Conservation (phyloP, 1,140 invertebrate species). For the Bradysia coprophila region DNA sequence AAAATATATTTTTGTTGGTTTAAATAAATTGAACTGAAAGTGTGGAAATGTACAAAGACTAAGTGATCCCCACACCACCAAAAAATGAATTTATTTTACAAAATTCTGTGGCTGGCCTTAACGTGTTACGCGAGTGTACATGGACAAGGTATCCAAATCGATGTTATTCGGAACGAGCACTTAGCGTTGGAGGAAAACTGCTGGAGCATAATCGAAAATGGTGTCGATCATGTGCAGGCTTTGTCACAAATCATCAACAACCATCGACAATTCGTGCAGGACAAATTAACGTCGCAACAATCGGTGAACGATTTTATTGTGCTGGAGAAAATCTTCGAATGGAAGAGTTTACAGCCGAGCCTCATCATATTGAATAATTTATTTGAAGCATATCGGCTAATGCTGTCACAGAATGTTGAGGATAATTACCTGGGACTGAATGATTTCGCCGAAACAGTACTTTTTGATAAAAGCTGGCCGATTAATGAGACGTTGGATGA, state of each 20-base stretch:
- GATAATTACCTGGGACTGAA: conserved; percentile 29
- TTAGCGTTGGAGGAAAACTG: conserved; percentile 27
- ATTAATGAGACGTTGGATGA: conserved; percentile 27
- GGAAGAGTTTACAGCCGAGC: conserved; percentile 15
- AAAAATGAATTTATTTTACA: too few relatives aligned
- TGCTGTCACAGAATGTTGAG: conserved; percentile 6
- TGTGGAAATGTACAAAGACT: too few relatives aligned
- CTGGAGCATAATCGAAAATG: conserved; percentile 23
- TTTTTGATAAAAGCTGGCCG: conserved; percentile 28
- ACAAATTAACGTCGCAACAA: conserved; percentile 8
- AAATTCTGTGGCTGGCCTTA: too few relatives aligned
- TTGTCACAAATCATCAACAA: conserved; percentile 1
- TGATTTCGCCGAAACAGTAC: conserved; percentile 37
- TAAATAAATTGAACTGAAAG: too few relatives aligned
- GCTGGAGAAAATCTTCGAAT: conserved; percentile 15
- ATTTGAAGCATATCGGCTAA: conserved; percentile 6
- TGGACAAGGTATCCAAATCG: too few relatives aligned
- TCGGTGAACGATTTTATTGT: conserved; percentile 11
- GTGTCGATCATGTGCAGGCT: neutral
- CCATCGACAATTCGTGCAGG: conserved; percentile 11
- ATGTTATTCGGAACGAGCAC: conserved; percentile 33
- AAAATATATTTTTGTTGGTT: too few relatives aligned
- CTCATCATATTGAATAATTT: conserved; percentile 12
- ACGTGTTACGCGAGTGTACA: too few relatives aligned
- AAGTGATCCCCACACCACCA: too few relatives aligned